Conservation (phyloP, 2,888 invertebrate genomes). For the Linnaemya vulpina region DNA sequence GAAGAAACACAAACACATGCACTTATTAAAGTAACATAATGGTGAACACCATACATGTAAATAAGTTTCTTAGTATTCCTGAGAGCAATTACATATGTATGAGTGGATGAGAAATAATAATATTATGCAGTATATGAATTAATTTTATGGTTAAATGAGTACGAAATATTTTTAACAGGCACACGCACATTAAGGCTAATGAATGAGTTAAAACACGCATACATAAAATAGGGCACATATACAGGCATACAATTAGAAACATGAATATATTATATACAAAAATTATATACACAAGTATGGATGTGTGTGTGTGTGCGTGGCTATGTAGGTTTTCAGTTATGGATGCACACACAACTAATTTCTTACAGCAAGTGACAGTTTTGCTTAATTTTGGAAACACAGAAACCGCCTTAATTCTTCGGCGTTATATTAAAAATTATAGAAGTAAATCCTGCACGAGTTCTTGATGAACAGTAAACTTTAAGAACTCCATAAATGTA, state of each 20-base stretch:
- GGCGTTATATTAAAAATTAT: too few relatives aligned
- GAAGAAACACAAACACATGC: conserved; percentile 54
- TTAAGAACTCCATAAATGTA: too few relatives aligned
- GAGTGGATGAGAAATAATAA: conserved; percentile 14
- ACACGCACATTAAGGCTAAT: conserved; percentile 7
- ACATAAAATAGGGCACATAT: neutral
- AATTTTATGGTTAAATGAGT: conserved; percentile 36
- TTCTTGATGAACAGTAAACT: too few relatives aligned
- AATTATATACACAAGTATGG: neutral
- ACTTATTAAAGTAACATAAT: conserved; percentile 29
- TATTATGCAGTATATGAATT: conserved; percentile 33
- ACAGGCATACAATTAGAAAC: conserved; percentile 26
- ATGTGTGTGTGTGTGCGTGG: neutral
- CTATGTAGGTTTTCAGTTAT: neutral
- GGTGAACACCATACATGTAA: conserved; percentile 24
- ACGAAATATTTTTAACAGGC: conserved; percentile 17
- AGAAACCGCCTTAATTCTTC: neutral
- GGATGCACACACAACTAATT: neutral
- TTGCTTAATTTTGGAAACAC: neutral
- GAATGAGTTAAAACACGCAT: conserved; percentile 32
- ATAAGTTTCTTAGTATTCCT: neutral
- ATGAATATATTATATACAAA: conserved; percentile 29
- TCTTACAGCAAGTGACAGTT: conserved; percentile 37
- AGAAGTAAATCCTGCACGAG: too few relatives aligned
- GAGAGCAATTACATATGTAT: neutral